A percentile compares a stretch with the other conserved stretches of the same genome.
These are phyloP conservation scores for Phataginus tricuspis DNA, from an alignment of 2,797 vertebrate genomes.

Conservation along the genomic window DNA sequence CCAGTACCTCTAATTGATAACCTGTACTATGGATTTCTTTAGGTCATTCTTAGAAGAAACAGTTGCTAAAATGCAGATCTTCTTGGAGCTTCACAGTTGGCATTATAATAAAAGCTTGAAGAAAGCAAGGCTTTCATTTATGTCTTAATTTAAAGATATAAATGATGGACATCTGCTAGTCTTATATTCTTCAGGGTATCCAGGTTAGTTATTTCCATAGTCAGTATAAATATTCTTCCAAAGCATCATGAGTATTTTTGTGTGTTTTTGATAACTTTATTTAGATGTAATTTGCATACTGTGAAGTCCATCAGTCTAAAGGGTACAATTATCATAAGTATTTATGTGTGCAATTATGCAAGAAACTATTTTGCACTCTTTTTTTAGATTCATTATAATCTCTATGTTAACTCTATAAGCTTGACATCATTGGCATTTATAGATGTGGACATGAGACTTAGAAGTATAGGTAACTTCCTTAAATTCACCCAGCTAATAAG, in stretches of 20 bases:
- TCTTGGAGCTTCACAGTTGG: slow-evolving; percentile 22
- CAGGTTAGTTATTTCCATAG: neutral
- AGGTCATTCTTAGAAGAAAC: neutral
- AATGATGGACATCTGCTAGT: slow-evolving; percentile 17
- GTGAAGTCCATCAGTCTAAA: neutral
- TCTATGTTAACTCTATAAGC: neutral
- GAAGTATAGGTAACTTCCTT: neutral
- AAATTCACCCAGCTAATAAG: neutral
- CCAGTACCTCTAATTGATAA: neutral
- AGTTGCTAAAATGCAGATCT: neutral
- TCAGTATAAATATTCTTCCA: slow-evolving; percentile 45
- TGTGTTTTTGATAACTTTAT: neutral
- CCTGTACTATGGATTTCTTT: neutral
- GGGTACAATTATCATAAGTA: neutral
- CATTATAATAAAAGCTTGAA: neutral
- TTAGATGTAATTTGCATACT: neutral
- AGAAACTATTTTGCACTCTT: neutral
- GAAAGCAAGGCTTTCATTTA: slow-evolving; percentile 25
- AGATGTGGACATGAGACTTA: neutral
- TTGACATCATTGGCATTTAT: neutral
- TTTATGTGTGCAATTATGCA: neutral
- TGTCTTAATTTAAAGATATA: slow-evolving; percentile 45
- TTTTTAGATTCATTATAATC: neutral
- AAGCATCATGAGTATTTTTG: slow-evolving; percentile 11
- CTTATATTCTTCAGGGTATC: neutral